Evolutionary conservation across 2,888 invertebrate species (phyloP), one percentile per base, ranked within the genome.

Genomic region (Chymomyza procnemis): DNA sequence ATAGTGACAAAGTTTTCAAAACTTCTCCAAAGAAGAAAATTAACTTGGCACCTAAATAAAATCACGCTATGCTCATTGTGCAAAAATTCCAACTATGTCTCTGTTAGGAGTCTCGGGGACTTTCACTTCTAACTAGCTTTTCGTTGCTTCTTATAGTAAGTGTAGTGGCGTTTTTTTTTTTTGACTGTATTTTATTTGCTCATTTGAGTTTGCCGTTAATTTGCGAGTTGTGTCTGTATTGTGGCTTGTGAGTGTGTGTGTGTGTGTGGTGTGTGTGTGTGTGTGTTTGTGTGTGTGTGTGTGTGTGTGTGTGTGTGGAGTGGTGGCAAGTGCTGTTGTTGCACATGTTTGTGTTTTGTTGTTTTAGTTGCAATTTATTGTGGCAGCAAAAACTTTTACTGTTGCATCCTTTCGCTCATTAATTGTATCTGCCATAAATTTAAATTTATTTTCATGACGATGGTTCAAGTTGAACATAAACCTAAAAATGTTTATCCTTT

Each of bases 401-500:
- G 71, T 76, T 64, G 30, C 54, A 21, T 30, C 54, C 4, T 54
- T 52, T 30, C 76, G 69, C 79, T 79, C 78, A 78, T 78, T 78
- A 78, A 63, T 75, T 79, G 71, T 46, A 46, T 71, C 78, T 76
- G 78, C 73, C 71, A 79, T 79, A 79, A 79, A 79, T 79, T 79
- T 76, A 75, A 79, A 75, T 79, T 79, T 76, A 79, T 76, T 76
- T 48, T 73, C 79, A 75, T 69, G 74, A 70, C 78, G 74, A 76
- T 72, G 71, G 71, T 74, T 76, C 69, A 66, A 70, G 76, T 67
- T 70, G 67, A 71, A 68, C 79, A 73, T 76, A 79, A 79, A 79
- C 73, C 71, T 67, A 76, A 71, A 78, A 79, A 76, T 76, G 72
- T 78, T 76, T 79, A 76, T 75, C 74, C 76, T 79, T 76, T 78